Conservation (phyloP, 2,113 vertebrate genomes). For the Tapirus terrestris region DNA sequence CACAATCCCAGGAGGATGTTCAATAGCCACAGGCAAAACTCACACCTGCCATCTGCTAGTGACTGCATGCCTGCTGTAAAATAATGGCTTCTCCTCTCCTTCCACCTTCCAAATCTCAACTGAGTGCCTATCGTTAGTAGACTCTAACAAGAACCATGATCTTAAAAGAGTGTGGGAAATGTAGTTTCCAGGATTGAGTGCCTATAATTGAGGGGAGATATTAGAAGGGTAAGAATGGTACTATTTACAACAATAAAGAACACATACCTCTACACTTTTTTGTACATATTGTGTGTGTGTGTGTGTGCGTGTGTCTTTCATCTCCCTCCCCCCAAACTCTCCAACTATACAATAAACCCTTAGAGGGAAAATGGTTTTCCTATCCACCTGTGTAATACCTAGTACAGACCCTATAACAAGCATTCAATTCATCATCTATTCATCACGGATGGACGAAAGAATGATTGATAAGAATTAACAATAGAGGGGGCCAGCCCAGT, state of each 20-base stretch:
- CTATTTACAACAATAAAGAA: neutral
- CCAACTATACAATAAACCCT: neutral
- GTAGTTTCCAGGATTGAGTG: neutral
- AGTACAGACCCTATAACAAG: neutral
- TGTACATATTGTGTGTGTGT: neutral
- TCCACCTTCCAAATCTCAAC: too few relatives aligned
- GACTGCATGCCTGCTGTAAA: neutral
- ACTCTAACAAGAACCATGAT: too few relatives aligned
- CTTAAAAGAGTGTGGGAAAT: too few relatives aligned
- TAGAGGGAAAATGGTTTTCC: neutral
- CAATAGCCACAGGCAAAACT: neutral
- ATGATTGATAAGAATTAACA: neutral
- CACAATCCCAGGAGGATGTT: neutral
- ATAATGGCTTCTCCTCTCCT: neutral
- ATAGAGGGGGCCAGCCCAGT: too few relatives aligned
- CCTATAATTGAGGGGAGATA: neutral
- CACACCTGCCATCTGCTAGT: neutral
- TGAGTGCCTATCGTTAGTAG: too few relatives aligned
- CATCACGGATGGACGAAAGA: neutral
- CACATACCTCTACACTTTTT: neutral
- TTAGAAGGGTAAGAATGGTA: neutral
- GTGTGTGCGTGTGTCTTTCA: too few relatives aligned
- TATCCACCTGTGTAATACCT: neutral
- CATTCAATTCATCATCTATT: neutral
- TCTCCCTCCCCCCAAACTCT: neutral